These are phyloP conservation scores for Garra rufa DNA, from an alignment of 2,113 vertebrate genomes.

Conservation along the genomic window DNA sequence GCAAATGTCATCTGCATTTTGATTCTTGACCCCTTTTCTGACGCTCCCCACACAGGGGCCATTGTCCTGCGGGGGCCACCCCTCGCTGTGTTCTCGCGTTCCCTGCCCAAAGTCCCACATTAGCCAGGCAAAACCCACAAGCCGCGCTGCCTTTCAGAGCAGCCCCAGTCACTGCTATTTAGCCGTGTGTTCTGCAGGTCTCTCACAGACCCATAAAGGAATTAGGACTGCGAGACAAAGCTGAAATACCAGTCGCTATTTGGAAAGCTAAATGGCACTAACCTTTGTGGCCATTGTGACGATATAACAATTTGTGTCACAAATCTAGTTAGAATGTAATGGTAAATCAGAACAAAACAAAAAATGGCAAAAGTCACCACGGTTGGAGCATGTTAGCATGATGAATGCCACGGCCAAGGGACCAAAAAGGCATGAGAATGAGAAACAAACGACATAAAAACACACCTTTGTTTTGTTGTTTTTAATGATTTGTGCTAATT, in stretches of 20 bases:
- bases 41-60: slow-evolving; percentile 72
- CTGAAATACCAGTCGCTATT: slow-evolving; percentile 61
- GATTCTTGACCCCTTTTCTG: slow-evolving; percentile 81
- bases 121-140: slow-evolving; percentile 79
- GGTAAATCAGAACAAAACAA: slow-evolving; percentile 75
- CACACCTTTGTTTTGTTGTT: not conserved
- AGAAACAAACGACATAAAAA: not conserved
- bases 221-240: slow-evolving; percentile 61
- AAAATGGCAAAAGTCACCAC: slow-evolving; percentile 63
- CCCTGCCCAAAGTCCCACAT: slow-evolving; percentile 74
- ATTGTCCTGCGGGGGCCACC: slow-evolving; percentile 71
- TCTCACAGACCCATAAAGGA: slow-evolving; percentile 71
- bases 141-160: slow-evolving; percentile 69
- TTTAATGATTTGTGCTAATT: not conserved
- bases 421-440: slow-evolving; percentile 17
- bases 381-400: slow-evolving; percentile 33
- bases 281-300: slow-evolving; percentile 78
- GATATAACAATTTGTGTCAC: slow-evolving; percentile 81
- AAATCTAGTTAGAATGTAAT: slow-evolving; percentile 75
- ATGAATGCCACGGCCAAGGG: slow-evolving; percentile 27
- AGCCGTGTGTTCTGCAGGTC: slow-evolving; percentile 78
- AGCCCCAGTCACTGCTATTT: slow-evolving; percentile 74
- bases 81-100: slow-evolving; percentile 59
- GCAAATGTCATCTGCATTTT: slow-evolving; percentile 83
- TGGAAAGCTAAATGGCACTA: slow-evolving; percentile 71